These are phyloP conservation scores for Petrocephalus schoutedeni DNA, from an alignment of 2,797 vertebrate species.

Conservation along the genomic window DNA sequence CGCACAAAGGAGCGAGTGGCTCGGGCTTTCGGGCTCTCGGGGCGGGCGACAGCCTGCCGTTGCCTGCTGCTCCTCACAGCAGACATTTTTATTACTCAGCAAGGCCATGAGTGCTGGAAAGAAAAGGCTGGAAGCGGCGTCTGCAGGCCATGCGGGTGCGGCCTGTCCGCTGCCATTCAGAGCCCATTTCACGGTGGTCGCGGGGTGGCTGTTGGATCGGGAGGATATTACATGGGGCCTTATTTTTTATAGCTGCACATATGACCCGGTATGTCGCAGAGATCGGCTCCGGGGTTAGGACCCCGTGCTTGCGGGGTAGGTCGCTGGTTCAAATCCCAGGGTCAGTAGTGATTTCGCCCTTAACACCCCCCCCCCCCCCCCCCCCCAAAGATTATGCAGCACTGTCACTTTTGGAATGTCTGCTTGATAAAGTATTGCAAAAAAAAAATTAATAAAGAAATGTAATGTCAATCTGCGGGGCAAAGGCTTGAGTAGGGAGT, in stretches of 20 bases:
- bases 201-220: background rate
- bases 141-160: background rate
- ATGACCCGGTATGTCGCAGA: background rate
- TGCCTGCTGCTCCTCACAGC: slow-evolving; percentile 45
- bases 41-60: slow-evolving; percentile 43
- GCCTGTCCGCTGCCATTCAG: background rate
- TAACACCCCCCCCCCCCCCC: background rate
- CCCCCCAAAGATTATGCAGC: background rate
- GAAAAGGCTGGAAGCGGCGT: background rate
- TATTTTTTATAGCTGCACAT: background rate
- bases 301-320: background rate
- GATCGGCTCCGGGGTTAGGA: background rate
- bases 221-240: background rate
- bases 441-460: background rate
- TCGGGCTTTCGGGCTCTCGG: slow-evolving; percentile 43
- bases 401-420: background rate
- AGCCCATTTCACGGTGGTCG: background rate
- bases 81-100: slow-evolving; percentile 48
- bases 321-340: background rate
- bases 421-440: background rate
- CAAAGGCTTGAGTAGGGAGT: background rate
- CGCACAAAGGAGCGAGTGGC: slow-evolving; percentile 53
- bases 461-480: background rate
- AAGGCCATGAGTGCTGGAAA: background rate
- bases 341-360: background rate